These are phyloP conservation scores for Pandemis cinnamomeana DNA, from an alignment of 2,888 invertebrate genomes.

Conservation along the genomic window DNA sequence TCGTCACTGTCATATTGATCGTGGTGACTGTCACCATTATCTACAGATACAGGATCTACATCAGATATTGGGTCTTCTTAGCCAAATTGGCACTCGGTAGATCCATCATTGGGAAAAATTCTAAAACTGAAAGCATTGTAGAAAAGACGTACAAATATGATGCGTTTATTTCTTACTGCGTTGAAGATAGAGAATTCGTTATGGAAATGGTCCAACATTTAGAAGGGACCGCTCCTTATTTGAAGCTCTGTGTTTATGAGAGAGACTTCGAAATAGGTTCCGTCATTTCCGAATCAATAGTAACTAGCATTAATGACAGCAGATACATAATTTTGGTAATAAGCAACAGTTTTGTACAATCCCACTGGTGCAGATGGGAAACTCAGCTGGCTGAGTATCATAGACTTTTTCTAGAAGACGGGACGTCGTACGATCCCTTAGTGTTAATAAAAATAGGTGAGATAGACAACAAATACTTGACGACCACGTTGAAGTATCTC, in stretches of 20 bases:
- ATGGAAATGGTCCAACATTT: slow-evolving; percentile 84
- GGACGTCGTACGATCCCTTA: slow-evolving; percentile 83
- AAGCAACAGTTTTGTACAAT: slow-evolving; percentile 87
- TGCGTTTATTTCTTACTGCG: slow-evolving; percentile 86
- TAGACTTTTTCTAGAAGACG: slow-evolving; percentile 85
- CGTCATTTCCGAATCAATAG: slow-evolving; percentile 87
- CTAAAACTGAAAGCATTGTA: slow-evolving; percentile 49
- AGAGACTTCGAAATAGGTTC: slow-evolving; percentile 87
- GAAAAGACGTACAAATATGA: slow-evolving; percentile 79
- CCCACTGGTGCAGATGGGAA: slow-evolving; percentile 90
- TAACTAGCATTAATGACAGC: slow-evolving; percentile 86
- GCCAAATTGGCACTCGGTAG: slow-evolving; percentile 81
- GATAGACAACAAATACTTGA: slow-evolving; percentile 81
- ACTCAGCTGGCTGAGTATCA: slow-evolving; percentile 88
- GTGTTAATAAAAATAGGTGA: slow-evolving; percentile 86
- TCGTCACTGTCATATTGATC: slow-evolving; percentile 66
- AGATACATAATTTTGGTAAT: slow-evolving; percentile 87
- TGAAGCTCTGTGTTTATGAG: slow-evolving; percentile 88
- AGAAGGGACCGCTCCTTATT: slow-evolving; percentile 84
- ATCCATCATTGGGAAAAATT: slow-evolving; percentile 62
- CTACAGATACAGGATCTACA: slow-evolving; percentile 78
- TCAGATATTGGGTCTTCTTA: slow-evolving; percentile 84
- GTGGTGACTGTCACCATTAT: slow-evolving; percentile 57
- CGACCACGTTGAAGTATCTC: slow-evolving; percentile 85
- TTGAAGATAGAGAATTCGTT: slow-evolving; percentile 86